Evolutionary conservation across 1,140 invertebrate species (phyloP), one percentile per base, ranked within the genome.

Genomic region (Bacillus rossius): DNA sequence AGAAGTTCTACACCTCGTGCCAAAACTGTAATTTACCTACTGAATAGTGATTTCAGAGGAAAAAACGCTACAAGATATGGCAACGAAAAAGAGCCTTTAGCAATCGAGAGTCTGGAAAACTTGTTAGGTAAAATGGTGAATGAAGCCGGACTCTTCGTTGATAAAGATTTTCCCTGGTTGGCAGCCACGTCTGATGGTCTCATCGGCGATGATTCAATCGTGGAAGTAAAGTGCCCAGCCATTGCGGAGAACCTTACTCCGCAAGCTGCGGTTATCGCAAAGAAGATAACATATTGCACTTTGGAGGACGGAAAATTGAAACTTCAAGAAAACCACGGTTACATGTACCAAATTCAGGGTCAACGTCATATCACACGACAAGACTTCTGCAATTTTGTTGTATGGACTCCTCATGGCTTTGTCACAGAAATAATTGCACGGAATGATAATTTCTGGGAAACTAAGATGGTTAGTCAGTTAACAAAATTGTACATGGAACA

Each of bases 401-500:
- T 53, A 7, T 38, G 34, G 23, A 29, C 23, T 13, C 23, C 23
- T 10, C 23, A 53, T 13, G 14, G 23, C 5, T 29, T 38, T 2
- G 23, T 8, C 3, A n/a, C 37, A 7, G 8, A 53, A 8, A 53
- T 7, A 53, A 53, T 53, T 20, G 20, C 25, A 40, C 23, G 51
- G 34, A 34, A 53, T 29, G 51, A 53, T 19, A 40, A 40, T 14
- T 26, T 53, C 51, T 40, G 51, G 51, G 34, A 40, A 53, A 2
- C 23, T 14, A 53, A 53, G 20, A 38, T 34, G 51, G 51, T 45
- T 45, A 45, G 4, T 45, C 17, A 25, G 43, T 45, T 45, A 45
- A 45, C 17, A 45, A 20, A 20, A 20, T 19, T 45, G 5, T 45
- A 45, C 43, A 19, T 20, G 43, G 43, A 45, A 45, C 23, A 25